Base-by-base conservation (phyloP, 2,797 vertebrate genomes). In the Parauchenoglanis punctatus region DNA sequence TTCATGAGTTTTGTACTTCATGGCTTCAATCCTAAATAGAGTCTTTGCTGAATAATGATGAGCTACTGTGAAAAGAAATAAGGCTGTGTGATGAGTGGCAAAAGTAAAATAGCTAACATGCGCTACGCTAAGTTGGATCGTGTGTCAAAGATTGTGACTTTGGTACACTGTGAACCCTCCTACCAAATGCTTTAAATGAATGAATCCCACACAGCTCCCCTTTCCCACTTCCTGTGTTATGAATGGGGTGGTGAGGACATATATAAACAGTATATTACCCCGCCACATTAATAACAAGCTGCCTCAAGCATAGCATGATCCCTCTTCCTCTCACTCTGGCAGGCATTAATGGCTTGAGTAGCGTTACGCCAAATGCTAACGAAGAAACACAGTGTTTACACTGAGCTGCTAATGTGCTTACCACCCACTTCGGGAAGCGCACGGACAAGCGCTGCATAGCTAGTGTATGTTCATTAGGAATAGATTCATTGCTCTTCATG, bases 351-450 rank as follows among this genome's bases (percentile, higher is more conserved):
- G 89, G 88, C 80, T 89, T 81, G 89, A 86, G 84, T 87, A 75
- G 83, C 88, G 83, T 88, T 89, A 90, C 87, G 88, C 81, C 85
- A 67, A 88, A 89, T 75, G 86, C 88, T 92, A 90, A 92, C 80
- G 88, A 91, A 90, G 90, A 86, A 90, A 88, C 59, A 31, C 84
- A 6, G 28, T 91, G 92, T 92, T 90, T 91, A 90, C 83, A 81
- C 87, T 85, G 88, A 84, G 76, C 87, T 85, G 88, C 77, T 92
- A 90, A 92, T 89, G 87, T 82, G 78, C 89, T 88, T 72, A 68
- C 77, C 83, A 86, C 81, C 58, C 84, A 83, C 84, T 81, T 77
- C 7, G 58, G 78, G 35, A 81, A 61, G 58, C 18, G 28, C 25
- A 65, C 28, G 56, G 35, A 58, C 28, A 82, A 73, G 77, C 54